Evolutionary conservation across 2,113 vertebrate species (phyloP).

Genomic region (Cryptomyrus ogoouensis): DNA sequence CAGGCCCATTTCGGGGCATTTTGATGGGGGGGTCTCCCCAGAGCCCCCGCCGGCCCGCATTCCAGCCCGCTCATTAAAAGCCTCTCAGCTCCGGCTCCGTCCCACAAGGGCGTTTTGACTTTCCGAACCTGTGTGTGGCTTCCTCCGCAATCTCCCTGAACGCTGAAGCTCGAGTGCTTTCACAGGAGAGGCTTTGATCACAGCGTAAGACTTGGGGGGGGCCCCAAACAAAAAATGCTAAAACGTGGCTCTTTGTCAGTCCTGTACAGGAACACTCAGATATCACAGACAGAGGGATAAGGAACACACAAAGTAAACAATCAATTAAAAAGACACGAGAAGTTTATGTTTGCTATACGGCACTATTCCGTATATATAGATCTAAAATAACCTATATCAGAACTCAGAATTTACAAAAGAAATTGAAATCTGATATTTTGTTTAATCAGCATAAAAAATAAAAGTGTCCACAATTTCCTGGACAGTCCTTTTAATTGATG

Average conservation of each 20-base stretch:
- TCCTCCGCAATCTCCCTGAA: neutral
- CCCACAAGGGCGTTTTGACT: slow-evolving; percentile 37
- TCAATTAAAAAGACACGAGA: neutral
- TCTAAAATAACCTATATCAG: neutral
- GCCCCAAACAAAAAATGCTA: neutral
- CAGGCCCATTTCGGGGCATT: neutral
- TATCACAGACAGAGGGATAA: neutral
- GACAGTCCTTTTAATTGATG: neutral
- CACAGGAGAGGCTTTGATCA: neutral
- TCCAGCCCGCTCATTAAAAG: slow-evolving; percentile 2
- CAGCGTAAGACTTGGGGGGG: neutral
- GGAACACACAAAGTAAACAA: neutral
- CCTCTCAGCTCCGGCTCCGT: slow-evolving; percentile 32
- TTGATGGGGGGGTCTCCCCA: neutral
- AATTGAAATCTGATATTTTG: neutral
- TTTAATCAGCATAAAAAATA: neutral
- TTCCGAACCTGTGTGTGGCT: slow-evolving; percentile 27
- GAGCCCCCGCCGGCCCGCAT: neutral
- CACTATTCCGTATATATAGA: neutral
- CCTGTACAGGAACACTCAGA: neutral
- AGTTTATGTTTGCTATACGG: neutral
- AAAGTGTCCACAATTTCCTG: neutral
- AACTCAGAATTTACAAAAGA: neutral
- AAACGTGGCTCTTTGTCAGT: neutral
- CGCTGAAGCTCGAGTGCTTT: neutral